Conservation (phyloP, 1,140 invertebrate species). For the Tetramorium parvispinum region DNA sequence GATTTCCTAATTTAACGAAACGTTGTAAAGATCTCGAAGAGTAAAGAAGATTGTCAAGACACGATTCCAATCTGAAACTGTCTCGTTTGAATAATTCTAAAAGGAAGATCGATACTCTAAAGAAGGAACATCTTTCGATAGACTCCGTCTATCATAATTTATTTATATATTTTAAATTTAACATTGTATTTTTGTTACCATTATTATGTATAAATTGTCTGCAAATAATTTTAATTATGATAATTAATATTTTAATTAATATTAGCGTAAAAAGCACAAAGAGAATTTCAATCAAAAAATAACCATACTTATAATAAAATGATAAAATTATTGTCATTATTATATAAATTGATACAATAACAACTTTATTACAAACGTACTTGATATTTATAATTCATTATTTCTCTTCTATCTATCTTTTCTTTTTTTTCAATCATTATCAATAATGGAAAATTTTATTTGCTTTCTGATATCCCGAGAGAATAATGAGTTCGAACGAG, state of each 20-base stretch:
- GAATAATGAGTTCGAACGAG: background rate
- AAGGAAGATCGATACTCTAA: background rate
- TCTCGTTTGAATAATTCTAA: conserved; percentile 21
- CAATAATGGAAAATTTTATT: background rate
- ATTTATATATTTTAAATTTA: background rate
- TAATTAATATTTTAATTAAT: background rate
- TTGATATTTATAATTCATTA: background rate
- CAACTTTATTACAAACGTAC: background rate
- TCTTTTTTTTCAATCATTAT: background rate
- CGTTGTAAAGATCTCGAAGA: background rate
- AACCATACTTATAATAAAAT: background rate
- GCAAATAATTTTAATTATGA: background rate
- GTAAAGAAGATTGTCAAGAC: conserved; percentile 4
- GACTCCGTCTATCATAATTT: background rate
- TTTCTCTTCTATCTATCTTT: background rate
- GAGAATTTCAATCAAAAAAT: background rate
- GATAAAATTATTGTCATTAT: background rate
- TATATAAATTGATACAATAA: background rate
- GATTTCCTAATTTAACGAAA: background rate
- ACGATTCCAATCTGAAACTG: background rate
- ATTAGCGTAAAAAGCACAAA: background rate
- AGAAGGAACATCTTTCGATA: background rate
- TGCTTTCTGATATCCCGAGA: background rate
- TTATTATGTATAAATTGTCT: background rate
- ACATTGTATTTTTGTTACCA: background rate